Evolutionary conservation across 2,797 vertebrate species (phyloP).

Genomic region (Gambusia yucatana): DNA sequence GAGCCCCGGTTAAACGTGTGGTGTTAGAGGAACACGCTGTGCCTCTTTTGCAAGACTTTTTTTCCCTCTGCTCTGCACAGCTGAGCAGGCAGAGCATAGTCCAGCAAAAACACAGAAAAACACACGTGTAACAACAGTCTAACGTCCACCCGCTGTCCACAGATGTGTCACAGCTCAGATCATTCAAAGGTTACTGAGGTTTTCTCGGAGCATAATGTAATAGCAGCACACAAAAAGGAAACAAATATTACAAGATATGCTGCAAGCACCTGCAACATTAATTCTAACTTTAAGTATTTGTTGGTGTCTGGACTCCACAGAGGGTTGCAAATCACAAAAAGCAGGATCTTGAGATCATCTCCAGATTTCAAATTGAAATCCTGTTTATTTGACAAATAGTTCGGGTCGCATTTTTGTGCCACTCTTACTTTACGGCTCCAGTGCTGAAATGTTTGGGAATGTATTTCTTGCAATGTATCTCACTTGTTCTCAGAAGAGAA

Average conservation of each 20-base stretch:
- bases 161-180: constrained; percentile 47
- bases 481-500: constrained; percentile 2
- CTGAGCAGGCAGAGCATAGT: constrained; percentile 61
- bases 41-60: constrained; percentile 40
- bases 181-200: constrained; percentile 18
- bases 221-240: neutral
- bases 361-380: neutral
- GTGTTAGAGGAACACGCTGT: constrained; percentile 34
- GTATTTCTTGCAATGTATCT: neutral
- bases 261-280: neutral
- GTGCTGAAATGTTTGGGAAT: neutral
- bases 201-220: constrained; percentile 1
- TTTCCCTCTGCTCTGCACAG: constrained; percentile 34
- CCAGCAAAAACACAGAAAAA: constrained; percentile 32
- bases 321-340: neutral
- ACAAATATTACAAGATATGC: neutral
- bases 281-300: neutral
- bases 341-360: neutral
- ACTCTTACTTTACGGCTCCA: neutral
- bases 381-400: neutral
- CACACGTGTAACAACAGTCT: constrained; percentile 66
- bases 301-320: neutral
- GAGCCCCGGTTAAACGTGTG: neutral
- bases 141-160: constrained; percentile 59
- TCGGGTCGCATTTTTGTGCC: neutral